Conservation (phyloP, 30 jellyfish, hydroid and myxozoan genomes). For the Cassiopea andromeda region DNA sequence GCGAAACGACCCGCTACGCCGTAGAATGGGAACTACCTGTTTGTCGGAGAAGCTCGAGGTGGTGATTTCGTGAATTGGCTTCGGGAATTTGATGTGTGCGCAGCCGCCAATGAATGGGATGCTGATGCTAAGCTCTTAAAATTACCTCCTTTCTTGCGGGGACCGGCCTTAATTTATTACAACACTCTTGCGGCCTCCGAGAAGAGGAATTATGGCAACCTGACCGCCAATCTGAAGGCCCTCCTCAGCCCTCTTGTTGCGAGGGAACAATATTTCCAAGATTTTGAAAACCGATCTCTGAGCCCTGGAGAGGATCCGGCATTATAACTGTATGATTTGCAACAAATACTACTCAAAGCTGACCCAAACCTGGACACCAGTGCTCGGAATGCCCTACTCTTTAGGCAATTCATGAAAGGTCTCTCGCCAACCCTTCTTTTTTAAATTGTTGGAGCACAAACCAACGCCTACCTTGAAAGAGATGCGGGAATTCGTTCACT, state of each 20-base stretch:
- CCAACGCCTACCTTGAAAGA: slow-evolving; percentile 29
- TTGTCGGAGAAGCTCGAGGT: slow-evolving; percentile 18
- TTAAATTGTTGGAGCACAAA: slow-evolving; percentile 1
- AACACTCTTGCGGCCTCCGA: too few relatives aligned
- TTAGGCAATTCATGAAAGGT: slow-evolving; percentile 23
- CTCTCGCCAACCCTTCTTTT: neutral
- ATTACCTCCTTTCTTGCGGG: slow-evolving; percentile 39
- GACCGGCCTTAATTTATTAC: slow-evolving; percentile 7
- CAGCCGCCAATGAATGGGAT: slow-evolving; percentile 33
- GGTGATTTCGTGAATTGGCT: slow-evolving; percentile 47
- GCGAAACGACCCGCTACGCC: too few relatives aligned
- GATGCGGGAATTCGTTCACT: neutral
- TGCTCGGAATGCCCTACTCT: slow-evolving; percentile 8
- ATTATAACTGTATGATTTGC: neutral
- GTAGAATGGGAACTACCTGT: neutral
- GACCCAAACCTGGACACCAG: slow-evolving; percentile 14
- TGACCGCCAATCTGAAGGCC: too few relatives aligned
- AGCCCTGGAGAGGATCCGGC: neutral
- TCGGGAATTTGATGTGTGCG: slow-evolving; percentile 38
- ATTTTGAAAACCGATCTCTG: neutral
- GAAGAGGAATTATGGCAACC: too few relatives aligned
- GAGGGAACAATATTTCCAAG: too few relatives aligned
- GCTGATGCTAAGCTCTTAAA: neutral
- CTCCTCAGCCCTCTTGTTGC: too few relatives aligned
- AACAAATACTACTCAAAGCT: neutral